phyloP scores from a whole-genome alignment of 2,797 vertebrate species.

The Myiothlypis coronata region DNA sequence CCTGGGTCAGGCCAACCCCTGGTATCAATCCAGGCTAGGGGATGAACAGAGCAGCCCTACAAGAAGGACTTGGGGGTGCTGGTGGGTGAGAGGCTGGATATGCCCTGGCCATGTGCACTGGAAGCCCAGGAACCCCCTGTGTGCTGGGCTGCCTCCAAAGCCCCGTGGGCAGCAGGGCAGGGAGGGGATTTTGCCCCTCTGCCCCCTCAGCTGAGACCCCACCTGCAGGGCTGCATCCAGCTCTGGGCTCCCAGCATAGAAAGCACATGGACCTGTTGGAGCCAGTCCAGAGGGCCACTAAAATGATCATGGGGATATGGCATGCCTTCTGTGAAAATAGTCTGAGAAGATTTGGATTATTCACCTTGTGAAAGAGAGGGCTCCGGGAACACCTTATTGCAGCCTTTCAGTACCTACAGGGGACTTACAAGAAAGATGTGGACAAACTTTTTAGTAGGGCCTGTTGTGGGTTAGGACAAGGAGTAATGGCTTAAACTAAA shows the following conservation, averaged over 20 bases:
- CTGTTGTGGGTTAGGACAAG: neutral
- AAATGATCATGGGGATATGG: neutral
- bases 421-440: neutral
- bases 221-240: neutral
- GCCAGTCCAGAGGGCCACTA: rapidly evolving
- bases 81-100: neutral
- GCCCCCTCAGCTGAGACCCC: rapidly evolving
- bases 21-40: rapidly evolving
- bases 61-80: neutral
- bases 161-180: neutral
- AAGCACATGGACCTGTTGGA: too few relatives aligned
- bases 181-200: neutral
- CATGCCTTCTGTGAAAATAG: neutral
- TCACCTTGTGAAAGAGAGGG: neutral
- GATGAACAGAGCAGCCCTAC: neutral
- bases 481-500: neutral
- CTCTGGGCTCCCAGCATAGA: too few relatives aligned
- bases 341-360: neutral
- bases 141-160: neutral
- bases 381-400: neutral
- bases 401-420: neutral
- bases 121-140: rapidly evolving
- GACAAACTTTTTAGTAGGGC: neutral
- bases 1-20: rapidly evolving
- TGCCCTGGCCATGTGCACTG: neutral